These are phyloP conservation scores for Diplazon laetatorius DNA, from an alignment of 2,888 invertebrate genomes.

Conservation along the genomic window DNA sequence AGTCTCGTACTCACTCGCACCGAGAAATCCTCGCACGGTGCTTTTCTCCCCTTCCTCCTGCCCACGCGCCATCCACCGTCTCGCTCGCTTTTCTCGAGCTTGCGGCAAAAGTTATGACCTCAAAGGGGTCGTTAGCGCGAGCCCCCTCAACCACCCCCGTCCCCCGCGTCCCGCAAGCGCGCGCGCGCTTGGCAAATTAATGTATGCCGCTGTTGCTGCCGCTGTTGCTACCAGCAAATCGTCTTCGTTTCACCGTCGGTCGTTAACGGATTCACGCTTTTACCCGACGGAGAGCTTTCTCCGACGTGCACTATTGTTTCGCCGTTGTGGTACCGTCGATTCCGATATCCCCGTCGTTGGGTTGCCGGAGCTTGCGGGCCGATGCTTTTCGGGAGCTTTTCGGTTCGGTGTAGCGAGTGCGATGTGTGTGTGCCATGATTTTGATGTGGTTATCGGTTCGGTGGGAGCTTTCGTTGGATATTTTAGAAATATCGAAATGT, in stretches of 20 bases:
- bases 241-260: background rate
- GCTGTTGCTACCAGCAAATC: background rate
- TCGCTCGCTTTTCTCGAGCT: slow-evolving; percentile 52
- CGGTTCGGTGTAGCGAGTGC: background rate
- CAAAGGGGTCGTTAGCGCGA: slow-evolving; percentile 79
- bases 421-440: background rate
- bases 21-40: slow-evolving; percentile 8
- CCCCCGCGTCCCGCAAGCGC: too few species aligned
- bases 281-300: slow-evolving; percentile 1
- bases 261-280: background rate
- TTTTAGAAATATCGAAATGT: background rate
- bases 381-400: background rate
- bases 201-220: slow-evolving; percentile 65
- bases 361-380: background rate
- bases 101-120: slow-evolving; percentile 78
- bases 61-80: slow-evolving; percentile 38
- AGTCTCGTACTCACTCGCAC: background rate
- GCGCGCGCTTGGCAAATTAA: slow-evolving; percentile 77
- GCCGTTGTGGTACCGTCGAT: background rate
- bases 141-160: too few species aligned
- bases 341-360: slow-evolving; percentile 7
- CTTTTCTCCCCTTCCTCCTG: slow-evolving; percentile 13
- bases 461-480: background rate
- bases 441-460: background rate
- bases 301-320: background rate